Conservation (phyloP, 2,888 invertebrate species). For the Aphidius colemani region DNA sequence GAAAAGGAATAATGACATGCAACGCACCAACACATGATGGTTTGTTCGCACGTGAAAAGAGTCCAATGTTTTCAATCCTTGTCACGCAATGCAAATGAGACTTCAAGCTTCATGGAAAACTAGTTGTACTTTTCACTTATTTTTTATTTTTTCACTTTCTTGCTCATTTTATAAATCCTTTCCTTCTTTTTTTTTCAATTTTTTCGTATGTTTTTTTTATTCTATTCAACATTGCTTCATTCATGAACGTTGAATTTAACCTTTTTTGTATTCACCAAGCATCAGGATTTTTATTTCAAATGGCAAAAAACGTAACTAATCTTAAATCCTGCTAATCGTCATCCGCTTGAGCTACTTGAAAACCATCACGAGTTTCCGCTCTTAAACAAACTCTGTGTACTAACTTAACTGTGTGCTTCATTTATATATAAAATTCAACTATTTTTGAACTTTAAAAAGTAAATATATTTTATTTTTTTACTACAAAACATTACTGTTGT, state of each 20-base stretch:
- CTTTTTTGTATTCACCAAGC: conserved; percentile 13
- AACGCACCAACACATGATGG: conserved; percentile 29
- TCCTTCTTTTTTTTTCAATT: conserved; percentile 15
- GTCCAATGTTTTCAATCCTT: conserved; percentile 40
- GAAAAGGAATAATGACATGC: conserved; percentile 29
- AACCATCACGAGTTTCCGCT: conserved; percentile 20
- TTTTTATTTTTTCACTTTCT: conserved; percentile 25
- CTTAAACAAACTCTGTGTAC: conserved; percentile 5
- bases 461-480: too few relatives aligned
- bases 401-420: not conserved
- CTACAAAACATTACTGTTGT: too few relatives aligned
- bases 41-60: conserved; percentile 12
- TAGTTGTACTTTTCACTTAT: conserved; percentile 25
- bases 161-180: conserved; percentile 19
- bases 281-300: conserved; percentile 26
- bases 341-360: conserved; percentile 30
- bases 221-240: not conserved
- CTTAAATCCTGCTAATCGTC: conserved; percentile 35
- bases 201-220: conserved; percentile 2
- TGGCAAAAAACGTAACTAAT: conserved; percentile 29
- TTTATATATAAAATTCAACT: not conserved
- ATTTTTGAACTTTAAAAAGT: not conserved
- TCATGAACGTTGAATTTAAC: not conserved
- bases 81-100: conserved; percentile 54
- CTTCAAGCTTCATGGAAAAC: too few relatives aligned